Percentiles rank a stretch among this genome's conserved stretches.
Evolutionary conservation across 2,888 invertebrate species (phyloP).

Genomic region (Mellilla xanthometata): DNA sequence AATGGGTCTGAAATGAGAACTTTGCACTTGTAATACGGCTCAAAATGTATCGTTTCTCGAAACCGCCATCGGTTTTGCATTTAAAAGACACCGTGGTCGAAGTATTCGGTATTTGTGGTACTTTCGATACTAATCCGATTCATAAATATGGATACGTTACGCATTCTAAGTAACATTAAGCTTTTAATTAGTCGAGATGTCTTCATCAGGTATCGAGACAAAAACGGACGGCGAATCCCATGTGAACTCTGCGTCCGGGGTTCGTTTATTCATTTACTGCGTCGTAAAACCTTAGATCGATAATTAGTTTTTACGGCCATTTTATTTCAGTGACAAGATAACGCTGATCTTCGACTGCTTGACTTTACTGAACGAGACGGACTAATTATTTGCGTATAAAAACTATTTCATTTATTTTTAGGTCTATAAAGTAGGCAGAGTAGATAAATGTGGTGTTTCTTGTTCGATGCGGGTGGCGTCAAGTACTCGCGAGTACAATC

Average conservation of each 20-base stretch:
- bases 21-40: slow-evolving; percentile 21
- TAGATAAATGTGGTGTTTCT: slow-evolving; percentile 7
- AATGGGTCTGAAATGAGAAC: slow-evolving; percentile 3
- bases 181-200: slow-evolving; percentile 63
- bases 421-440: slow-evolving; percentile 3
- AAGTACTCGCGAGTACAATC: slow-evolving; percentile 8
- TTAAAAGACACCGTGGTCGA: slow-evolving; percentile 15
- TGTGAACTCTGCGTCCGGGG: slow-evolving; percentile 48
- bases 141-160: slow-evolving; percentile 56
- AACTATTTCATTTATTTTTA: slow-evolving; percentile 7
- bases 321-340: slow-evolving; percentile 58
- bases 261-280: slow-evolving; percentile 68
- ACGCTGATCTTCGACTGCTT: slow-evolving; percentile 34
- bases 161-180: slow-evolving; percentile 47
- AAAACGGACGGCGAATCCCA: slow-evolving; percentile 49
- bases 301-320: slow-evolving; percentile 73
- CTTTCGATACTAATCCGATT: slow-evolving; percentile 23
- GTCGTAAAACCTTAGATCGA: slow-evolving; percentile 70
- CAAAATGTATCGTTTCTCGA: slow-evolving; percentile 21
- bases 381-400: slow-evolving; percentile 14
- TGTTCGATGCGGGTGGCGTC: slow-evolving; percentile 32
- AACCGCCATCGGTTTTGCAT: slow-evolving; percentile 10
- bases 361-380: slow-evolving; percentile 6
- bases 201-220: slow-evolving; percentile 54
- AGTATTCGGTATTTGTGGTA: slow-evolving; percentile 18